A percentile compares a stretch with the other conserved stretches of the same genome.
These are phyloP conservation scores for Aporrectodea caliginosa DNA, from an alignment of 1,140 invertebrate species.

Conservation along the genomic window DNA sequence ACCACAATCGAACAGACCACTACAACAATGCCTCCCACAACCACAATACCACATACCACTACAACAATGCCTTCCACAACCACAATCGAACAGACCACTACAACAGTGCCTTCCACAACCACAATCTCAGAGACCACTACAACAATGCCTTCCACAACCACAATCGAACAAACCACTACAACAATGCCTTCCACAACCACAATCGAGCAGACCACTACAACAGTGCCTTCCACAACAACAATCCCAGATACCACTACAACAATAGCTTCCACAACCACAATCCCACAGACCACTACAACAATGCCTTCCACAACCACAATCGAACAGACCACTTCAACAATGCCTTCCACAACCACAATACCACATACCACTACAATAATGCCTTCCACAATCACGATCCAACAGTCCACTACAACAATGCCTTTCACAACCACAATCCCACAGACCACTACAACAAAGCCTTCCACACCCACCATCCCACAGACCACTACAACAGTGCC, in stretches of 20 bases:
- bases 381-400: not conserved
- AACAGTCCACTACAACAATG: not conserved
- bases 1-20: not conserved
- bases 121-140: not conserved
- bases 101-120: not conserved
- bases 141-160: not conserved
- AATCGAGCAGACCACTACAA: too few relatives aligned
- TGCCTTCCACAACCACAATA: not conserved
- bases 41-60: not conserved
- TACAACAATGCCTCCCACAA: not conserved
- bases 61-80: not conserved
- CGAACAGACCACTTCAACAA: too few relatives aligned
- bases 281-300: too few relatives aligned
- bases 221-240: too few relatives aligned
- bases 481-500: not conserved
- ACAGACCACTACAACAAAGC: not conserved
- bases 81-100: not conserved
- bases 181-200: too few relatives aligned
- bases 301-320: too few relatives aligned
- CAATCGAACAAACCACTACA: too few relatives aligned
- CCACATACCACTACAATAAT: not conserved
- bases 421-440: not conserved
- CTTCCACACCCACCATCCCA: not conserved
- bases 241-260: too few relatives aligned
- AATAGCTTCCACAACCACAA: too few relatives aligned